Base-by-base conservation (phyloP, 2,888 invertebrate genomes). In the Xestia xanthographa region DNA sequence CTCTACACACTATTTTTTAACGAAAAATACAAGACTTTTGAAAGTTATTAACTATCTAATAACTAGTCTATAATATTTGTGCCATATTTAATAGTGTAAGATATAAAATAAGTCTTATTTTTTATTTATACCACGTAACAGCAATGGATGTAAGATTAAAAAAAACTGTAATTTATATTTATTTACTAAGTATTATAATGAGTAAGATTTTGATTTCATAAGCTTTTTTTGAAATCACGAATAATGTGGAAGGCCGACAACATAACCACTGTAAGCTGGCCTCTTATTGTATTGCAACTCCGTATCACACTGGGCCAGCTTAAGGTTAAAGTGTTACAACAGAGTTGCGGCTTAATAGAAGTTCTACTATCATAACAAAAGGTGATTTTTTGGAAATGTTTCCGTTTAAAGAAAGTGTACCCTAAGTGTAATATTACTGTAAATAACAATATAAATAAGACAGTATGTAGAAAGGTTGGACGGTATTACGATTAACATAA, bases 11-110 rank as follows among this genome's bases (percentile, higher is more conserved):
- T 66, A 77, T 80, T 87, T 86, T 86, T 76, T 79, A 81, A 83
- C 71, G 78, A 87, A 87, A 83, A 83, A 70, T 82, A 79, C 82
- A 87, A 88, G 86, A 88, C 88, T 88, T 87, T 85, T 71, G 73
- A 66, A 80, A 81, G 84, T 86, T 84, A 73, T 75, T 80, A 58
- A 14, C 22, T 77, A 78, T 50, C 8, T 50, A 38, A 53, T 70
- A 77, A 43, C 58, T 83, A 84, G 76, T 84, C 70, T 70, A 77
- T 83, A 81, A 77, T 79, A 77, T 79, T 80, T 87, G 87, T 88
- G 88, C 88, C 89, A 88, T 87, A 87, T 79, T 70, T 72, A 76
- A 68, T 75, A 85, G 17, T 26, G 20, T 86, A 84, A 85, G 71
- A 48, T 72, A 58, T 38, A 14, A 73, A 17, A 22, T 68, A 80